A percentile compares a stretch with the other conserved stretches of the same genome.
Conservation (phyloP, 1,140 invertebrate genomes). For the Drosophila prosaltans region DNA sequence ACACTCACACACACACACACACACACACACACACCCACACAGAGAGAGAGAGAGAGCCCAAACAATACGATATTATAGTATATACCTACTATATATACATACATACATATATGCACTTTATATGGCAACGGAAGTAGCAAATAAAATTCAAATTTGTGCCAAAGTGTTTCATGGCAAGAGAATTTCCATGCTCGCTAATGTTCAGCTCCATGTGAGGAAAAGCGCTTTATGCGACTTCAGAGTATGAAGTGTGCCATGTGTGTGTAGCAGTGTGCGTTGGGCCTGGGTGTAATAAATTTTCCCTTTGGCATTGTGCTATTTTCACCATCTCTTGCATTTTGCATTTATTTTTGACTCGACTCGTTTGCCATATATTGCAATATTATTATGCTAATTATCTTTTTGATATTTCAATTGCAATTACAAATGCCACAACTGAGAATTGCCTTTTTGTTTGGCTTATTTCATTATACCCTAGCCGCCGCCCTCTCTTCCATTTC, state of each 20-base stretch:
- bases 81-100: background rate
- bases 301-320: constrained; percentile 38
- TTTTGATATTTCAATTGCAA: constrained; percentile 70
- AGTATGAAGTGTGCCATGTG: constrained; percentile 1
- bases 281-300: constrained; percentile 69
- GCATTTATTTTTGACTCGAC: constrained; percentile 48
- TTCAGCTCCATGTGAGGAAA: constrained; percentile 46
- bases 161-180: constrained; percentile 69
- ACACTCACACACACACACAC: constrained; percentile 6
- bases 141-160: constrained; percentile 80
- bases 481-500: no score
- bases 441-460: constrained; percentile 10
- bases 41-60: constrained; percentile 28
- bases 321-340: constrained; percentile 52
- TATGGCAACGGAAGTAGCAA: constrained; percentile 74
- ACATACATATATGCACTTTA: background rate
- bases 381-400: constrained; percentile 74
- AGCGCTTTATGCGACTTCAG: constrained; percentile 53
- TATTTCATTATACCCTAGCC: background rate
- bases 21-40: constrained; percentile 7
- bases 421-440: constrained; percentile 36
- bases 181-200: constrained; percentile 62
- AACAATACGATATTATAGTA: constrained; percentile 48
- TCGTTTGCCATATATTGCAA: constrained; percentile 38
- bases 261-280: constrained; percentile 20